phyloP scores from a whole-genome alignment of 2,888 invertebrate species.

The Oasisia sp. region DNA sequence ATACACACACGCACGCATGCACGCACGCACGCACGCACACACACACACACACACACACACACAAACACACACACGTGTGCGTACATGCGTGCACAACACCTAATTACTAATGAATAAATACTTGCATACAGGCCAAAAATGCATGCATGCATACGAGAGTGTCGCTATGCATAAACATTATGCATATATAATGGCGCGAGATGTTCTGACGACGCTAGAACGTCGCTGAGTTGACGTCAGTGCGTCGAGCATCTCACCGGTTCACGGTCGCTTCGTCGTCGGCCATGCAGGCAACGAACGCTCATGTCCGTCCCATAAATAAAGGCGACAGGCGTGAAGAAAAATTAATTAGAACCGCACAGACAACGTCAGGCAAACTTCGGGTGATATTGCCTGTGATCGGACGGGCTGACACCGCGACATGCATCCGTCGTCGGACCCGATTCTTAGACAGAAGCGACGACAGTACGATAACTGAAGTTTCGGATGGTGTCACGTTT shows the following conservation, averaged over 20 bases:
- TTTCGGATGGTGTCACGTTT: no score
- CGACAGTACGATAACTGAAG: no score
- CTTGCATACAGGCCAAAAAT: neutral
- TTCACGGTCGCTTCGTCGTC: neutral
- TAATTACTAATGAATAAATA: slow-evolving; percentile 8
- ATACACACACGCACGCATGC: neutral
- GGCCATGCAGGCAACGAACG: neutral
- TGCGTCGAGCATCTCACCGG: neutral
- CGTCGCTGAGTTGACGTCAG: neutral
- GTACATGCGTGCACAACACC: neutral
- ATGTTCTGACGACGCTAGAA: neutral
- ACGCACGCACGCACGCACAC: neutral
- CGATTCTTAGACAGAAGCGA: no score
- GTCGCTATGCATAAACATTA: slow-evolving; percentile 18
- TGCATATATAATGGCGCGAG: neutral
- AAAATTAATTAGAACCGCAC: slow-evolving; percentile 6
- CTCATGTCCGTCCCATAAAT: neutral
- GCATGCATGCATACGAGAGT: neutral
- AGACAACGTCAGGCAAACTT: neutral
- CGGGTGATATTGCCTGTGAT: neutral
- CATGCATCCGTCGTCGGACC: no score
- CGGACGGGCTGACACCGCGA: no score
- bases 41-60: neutral
- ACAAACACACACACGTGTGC: neutral
- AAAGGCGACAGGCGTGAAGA: slow-evolving; percentile 5